These are phyloP conservation scores for Bombus haemorrhoidalis DNA, from an alignment of 1,140 invertebrate genomes.

Conservation along the genomic window DNA sequence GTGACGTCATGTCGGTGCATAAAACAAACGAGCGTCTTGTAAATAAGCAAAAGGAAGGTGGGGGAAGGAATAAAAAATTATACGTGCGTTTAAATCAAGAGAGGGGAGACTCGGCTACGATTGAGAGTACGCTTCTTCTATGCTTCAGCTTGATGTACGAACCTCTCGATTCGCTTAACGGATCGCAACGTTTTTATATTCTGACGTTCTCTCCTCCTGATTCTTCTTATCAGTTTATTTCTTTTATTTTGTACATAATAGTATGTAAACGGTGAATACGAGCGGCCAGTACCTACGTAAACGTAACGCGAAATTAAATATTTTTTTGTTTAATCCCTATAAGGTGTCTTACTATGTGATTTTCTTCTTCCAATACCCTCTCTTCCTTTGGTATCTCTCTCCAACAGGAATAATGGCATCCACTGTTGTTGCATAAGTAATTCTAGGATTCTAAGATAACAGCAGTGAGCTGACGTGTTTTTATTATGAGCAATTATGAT, in stretches of 20 bases:
- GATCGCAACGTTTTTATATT: not conserved
- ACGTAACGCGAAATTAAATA: conserved; percentile 74
- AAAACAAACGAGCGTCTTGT: conserved; percentile 13
- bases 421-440: not conserved
- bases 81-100: not conserved
- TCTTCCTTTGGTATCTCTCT: not conserved
- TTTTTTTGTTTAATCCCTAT: conserved; percentile 74
- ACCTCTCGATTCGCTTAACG: conserved; percentile 8
- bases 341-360: not conserved
- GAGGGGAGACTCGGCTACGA: not conserved
- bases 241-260: conserved; percentile 42
- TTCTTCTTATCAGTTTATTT: not conserved
- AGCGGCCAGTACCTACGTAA: conserved; percentile 75
- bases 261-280: conserved; percentile 60
- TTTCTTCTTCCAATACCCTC: not conserved
- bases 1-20: not conserved
- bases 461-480: not conserved
- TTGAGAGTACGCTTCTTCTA: conserved; percentile 37
- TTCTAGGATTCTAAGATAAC: not conserved
- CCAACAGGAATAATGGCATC: not conserved
- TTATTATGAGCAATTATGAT: too few relatives aligned
- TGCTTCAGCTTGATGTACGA: conserved; percentile 36
- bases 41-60: conserved; percentile 13
- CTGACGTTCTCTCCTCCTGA: not conserved
- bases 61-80: not conserved